phyloP scores from a whole-genome alignment of 1,140 invertebrate species.

The Eriocheir sinensis region DNA sequence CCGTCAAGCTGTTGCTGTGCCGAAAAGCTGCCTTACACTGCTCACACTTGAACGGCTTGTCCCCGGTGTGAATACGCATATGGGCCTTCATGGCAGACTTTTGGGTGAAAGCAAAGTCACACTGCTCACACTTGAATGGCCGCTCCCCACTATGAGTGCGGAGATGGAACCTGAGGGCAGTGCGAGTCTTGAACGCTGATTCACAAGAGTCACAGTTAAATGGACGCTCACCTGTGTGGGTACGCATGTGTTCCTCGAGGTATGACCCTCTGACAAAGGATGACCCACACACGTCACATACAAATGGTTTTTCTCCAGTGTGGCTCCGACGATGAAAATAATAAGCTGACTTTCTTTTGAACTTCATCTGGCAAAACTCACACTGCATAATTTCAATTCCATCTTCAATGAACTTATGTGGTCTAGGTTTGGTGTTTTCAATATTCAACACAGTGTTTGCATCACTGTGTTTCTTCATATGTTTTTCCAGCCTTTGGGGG shows the following conservation, averaged over 20 bases:
- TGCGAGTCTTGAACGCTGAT: conserved; percentile 70
- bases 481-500: conserved; percentile 55
- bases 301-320: conserved; percentile 68
- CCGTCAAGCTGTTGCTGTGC: conserved; percentile 66
- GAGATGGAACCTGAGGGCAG: conserved; percentile 65
- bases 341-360: conserved; percentile 67
- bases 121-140: conserved; percentile 71
- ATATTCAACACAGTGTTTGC: conserved; percentile 52
- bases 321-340: conserved; percentile 67
- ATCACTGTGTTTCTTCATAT: conserved; percentile 66
- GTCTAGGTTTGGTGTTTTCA: conserved; percentile 47
- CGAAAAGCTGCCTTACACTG: conserved; percentile 65
- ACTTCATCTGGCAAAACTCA: conserved; percentile 74
- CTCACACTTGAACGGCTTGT: conserved; percentile 66
- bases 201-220: conserved; percentile 63
- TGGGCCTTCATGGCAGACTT: conserved; percentile 70
- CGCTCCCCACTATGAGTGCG: conserved; percentile 69
- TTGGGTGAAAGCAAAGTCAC: conserved; percentile 66
- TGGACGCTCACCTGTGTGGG: conserved; percentile 69
- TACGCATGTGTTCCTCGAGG: conserved; percentile 69
- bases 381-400: conserved; percentile 59
- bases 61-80: conserved; percentile 64
- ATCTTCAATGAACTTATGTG: conserved; percentile 54
- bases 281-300: conserved; percentile 63
- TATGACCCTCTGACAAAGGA: conserved; percentile 61